Conservation (phyloP, 1,140 invertebrate species). For the Pemphigus obesinymphae region DNA sequence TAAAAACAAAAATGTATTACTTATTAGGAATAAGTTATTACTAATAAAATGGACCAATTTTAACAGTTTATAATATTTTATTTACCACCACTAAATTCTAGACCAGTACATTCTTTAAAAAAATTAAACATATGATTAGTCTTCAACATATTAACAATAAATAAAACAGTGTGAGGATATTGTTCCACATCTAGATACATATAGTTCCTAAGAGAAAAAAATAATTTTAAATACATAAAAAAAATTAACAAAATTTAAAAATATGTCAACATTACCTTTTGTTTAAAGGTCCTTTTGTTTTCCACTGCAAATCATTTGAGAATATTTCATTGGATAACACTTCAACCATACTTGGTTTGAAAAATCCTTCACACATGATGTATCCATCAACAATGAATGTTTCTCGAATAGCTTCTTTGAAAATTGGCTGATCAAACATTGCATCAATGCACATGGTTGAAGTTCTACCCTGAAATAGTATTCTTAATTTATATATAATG, state of each 20-base stretch:
- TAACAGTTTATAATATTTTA: background rate
- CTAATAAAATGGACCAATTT: background rate
- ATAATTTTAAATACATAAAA: too few relatives aligned
- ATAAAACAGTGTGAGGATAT: background rate
- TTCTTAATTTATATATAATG: background rate
- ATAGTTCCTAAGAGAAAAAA: background rate
- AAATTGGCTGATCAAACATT: background rate
- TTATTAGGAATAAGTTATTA: background rate
- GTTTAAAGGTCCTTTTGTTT: conserved; percentile 10
- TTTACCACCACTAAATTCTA: background rate
- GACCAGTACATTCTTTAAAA: conserved; percentile 1
- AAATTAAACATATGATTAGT: conserved; percentile 21
- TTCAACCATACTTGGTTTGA: background rate
- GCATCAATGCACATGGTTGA: background rate
- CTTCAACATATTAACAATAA: conserved; percentile 19
- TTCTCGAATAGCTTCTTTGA: background rate
- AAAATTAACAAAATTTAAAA: background rate
- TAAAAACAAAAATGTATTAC: background rate
- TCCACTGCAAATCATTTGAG: background rate
- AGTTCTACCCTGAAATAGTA: background rate
- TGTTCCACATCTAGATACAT: background rate
- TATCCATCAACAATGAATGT: background rate
- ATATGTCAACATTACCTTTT: conserved; percentile 13
- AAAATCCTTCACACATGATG: background rate
- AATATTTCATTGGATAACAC: background rate